phyloP scores from a whole-genome alignment of 2,797 vertebrate genomes.

The Chelon auratus region DNA sequence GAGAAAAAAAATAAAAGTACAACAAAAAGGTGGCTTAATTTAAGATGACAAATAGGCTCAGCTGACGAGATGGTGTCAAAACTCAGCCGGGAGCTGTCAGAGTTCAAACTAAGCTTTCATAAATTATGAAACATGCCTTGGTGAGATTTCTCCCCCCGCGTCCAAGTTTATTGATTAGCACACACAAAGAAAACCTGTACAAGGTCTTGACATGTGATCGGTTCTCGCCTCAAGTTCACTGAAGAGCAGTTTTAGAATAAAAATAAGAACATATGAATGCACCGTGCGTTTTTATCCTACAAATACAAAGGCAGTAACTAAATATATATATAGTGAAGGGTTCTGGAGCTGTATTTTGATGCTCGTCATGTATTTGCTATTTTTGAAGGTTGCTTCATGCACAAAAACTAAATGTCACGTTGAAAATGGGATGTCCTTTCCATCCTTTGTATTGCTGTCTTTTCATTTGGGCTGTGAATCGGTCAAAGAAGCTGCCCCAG shows the following conservation, averaged over 20 bases:
- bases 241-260: background rate
- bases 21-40: slow-evolving; percentile 6
- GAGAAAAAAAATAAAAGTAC: background rate
- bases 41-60: slow-evolving; percentile 22
- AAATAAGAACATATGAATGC: background rate
- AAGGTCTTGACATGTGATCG: slow-evolving; percentile 11
- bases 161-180: slow-evolving; percentile 27
- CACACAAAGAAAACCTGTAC: background rate
- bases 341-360: background rate
- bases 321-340: background rate
- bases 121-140: slow-evolving; percentile 6
- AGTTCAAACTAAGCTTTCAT: slow-evolving; percentile 17
- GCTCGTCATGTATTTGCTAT: too few species aligned
- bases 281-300: background rate
- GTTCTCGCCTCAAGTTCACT: background rate
- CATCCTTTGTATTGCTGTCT: too few species aligned
- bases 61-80: background rate
- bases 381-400: too few species aligned
- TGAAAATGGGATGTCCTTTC: too few species aligned
- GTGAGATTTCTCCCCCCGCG: slow-evolving; percentile 16
- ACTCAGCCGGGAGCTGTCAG: slow-evolving; percentile 37
- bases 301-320: background rate
- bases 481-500: too few species aligned
- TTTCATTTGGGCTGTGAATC: too few species aligned
- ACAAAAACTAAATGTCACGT: too few species aligned